phyloP scores from a whole-genome alignment of 2,113 vertebrate genomes.

The Hypanus sabinus region DNA sequence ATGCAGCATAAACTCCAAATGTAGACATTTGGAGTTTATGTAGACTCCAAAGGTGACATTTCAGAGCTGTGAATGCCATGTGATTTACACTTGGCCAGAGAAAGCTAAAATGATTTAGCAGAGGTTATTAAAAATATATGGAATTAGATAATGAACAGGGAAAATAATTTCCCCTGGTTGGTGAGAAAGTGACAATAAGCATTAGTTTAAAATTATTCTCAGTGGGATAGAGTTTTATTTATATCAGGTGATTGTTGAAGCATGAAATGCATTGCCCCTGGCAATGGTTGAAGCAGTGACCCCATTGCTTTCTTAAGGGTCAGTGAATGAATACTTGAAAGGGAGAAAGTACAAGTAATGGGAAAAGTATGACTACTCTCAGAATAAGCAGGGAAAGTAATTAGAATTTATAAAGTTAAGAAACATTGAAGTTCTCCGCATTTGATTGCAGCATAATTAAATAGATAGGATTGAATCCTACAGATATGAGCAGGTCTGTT shows the following conservation, averaged over 20 bases:
- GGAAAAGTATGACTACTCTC: background rate
- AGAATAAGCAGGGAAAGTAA: background rate
- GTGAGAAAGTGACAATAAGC: background rate
- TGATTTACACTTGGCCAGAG: background rate
- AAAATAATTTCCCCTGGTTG: background rate
- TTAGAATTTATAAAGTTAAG: background rate
- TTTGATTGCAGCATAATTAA: background rate
- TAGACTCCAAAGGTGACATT: background rate
- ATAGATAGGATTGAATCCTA: background rate
- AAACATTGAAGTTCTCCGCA: background rate
- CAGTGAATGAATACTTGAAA: background rate
- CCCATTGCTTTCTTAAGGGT: background rate
- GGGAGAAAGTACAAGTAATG: background rate
- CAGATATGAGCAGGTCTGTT: too few species aligned
- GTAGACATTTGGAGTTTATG: background rate
- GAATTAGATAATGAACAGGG: background rate
- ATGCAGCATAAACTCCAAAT: background rate
- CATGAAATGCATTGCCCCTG: background rate
- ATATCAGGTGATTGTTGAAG: background rate
- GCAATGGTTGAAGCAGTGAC: background rate
- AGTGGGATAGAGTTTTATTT: background rate
- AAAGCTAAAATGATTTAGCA: background rate
- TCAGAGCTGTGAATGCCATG: background rate
- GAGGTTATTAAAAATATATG: background rate
- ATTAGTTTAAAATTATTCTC: constrained; percentile 15